phyloP scores from a whole-genome alignment of 2,888 invertebrate species.

The Sialis fuliginosa region DNA sequence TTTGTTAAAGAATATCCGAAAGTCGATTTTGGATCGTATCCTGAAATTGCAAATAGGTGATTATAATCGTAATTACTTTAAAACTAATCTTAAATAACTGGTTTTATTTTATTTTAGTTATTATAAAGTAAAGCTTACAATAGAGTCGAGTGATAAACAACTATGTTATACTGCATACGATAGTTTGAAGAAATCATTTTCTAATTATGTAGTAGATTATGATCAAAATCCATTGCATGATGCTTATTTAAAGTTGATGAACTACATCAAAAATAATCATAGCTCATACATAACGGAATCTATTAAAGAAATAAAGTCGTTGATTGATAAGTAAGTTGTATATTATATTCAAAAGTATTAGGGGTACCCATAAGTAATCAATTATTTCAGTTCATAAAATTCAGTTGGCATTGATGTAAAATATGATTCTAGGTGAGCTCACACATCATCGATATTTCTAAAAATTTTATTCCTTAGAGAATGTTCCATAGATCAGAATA shows the following conservation, averaged over 20 bases:
- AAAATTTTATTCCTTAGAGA: too few species aligned
- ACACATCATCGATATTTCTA: too few species aligned
- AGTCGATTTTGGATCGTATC: conserved; percentile 34
- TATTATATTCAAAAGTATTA: too few species aligned
- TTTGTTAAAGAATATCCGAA: conserved; percentile 27
- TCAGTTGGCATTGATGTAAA: too few species aligned
- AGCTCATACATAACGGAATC: not conserved
- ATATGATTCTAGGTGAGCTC: too few species aligned
- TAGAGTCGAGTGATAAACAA: conserved; percentile 25
- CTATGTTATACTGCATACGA: conserved; percentile 21
- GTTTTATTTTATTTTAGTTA: conserved; percentile 17
- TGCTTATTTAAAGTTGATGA: conserved; percentile 11
- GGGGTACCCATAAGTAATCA: too few species aligned
- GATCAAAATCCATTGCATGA: conserved; percentile 11
- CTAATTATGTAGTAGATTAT: conserved; percentile 12
- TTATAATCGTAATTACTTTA: not conserved
- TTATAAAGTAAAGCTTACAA: conserved; percentile 30
- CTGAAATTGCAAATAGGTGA: conserved; percentile 26
- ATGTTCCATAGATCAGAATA: too few species aligned
- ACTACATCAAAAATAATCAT: conserved; percentile 8
- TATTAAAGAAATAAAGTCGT: not conserved
- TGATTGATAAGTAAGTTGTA: not conserved
- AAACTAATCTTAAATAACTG: too few species aligned
- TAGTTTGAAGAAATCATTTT: conserved; percentile 19
- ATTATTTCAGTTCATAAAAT: too few species aligned